Evolutionary conservation across 2,113 vertebrate genomes (phyloP), one percentile per base, ranked within the genome.

Genomic region (Carlito syrichta): DNA sequence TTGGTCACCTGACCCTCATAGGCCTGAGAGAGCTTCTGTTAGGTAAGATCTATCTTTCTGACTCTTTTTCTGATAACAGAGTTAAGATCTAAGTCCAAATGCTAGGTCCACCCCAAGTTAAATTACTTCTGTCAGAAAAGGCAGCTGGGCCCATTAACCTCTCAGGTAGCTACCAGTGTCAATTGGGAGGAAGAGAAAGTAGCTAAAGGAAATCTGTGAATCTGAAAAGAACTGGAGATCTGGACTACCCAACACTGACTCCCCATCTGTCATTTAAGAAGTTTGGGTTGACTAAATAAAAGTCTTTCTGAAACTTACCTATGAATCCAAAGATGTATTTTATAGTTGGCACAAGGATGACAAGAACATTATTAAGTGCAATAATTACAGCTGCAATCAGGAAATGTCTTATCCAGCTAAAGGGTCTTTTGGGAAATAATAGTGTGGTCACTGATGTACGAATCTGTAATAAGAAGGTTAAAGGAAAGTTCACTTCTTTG

Each of bases 241-340:
- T 13, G n/a, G 43, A 38, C 17, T 1, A 50, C 40, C 45, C 54
- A 45, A 16, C 45, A 19, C 54, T 52, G 8, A 22, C n/a, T 89
- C 40, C 35, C 19, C 43, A 8, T 52, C 4, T 23, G 43, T 20
- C 22, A 45, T 40, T 32, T 54, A 84, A 83, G 50, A 45, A 66
- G 20, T 96, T 79, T 23, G 76, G 56, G 1, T 63, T n/a, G 86
- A 52, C 48, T 82, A 92, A 86, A 12, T 85, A 78, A 89, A 98
- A 86, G 1, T 38, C 60, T 89, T 98, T 91, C 77, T 60, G 40
- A 89, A 95, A 98, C 99, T 98, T 98, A 99, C 99, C 99, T 32
- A 99, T 99, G 98, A 99, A 99, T 98, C 99, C 99, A 20, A 99
- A 99, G 98, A 99, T 99, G 98, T 99, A 99, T 98, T 99, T 99